These are phyloP conservation scores for Malurus elegans DNA, from an alignment of 2,113 vertebrate species.

Conservation along the genomic window DNA sequence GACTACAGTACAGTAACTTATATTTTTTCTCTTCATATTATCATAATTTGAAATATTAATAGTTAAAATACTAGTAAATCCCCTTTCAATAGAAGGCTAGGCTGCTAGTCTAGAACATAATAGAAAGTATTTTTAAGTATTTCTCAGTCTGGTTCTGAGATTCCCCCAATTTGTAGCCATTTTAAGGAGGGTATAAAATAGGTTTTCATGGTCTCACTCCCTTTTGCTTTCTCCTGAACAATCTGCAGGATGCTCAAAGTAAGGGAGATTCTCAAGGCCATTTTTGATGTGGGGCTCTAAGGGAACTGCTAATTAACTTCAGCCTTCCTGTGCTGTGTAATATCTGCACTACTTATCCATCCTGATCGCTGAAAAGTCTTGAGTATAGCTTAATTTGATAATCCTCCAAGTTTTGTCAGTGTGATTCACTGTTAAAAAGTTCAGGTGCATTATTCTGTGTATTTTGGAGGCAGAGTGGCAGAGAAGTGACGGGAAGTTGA, in stretches of 20 bases:
- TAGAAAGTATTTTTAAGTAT: neutral
- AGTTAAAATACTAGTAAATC: neutral
- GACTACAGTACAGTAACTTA: neutral
- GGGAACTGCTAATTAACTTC: neutral
- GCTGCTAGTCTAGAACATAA: neutral
- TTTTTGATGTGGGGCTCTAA: neutral
- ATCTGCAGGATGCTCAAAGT: neutral
- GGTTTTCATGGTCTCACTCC: neutral
- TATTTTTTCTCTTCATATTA: neutral
- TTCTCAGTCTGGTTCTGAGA: neutral
- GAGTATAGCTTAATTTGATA: neutral
- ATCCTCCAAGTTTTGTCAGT: neutral
- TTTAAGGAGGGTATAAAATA: neutral
- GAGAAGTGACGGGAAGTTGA: neutral
- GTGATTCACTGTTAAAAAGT: neutral
- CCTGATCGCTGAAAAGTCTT: neutral
- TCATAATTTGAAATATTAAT: neutral
- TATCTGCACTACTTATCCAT: neutral
- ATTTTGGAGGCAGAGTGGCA: neutral
- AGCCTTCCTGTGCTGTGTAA: neutral
- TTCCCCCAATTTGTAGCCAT: neutral
- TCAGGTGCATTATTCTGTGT: neutral
- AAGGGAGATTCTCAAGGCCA: neutral
- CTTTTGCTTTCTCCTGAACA: neutral
- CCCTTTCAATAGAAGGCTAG: neutral